phyloP scores from a whole-genome alignment of 2,888 invertebrate genomes.

The Heteromyza rotundicornis region DNA sequence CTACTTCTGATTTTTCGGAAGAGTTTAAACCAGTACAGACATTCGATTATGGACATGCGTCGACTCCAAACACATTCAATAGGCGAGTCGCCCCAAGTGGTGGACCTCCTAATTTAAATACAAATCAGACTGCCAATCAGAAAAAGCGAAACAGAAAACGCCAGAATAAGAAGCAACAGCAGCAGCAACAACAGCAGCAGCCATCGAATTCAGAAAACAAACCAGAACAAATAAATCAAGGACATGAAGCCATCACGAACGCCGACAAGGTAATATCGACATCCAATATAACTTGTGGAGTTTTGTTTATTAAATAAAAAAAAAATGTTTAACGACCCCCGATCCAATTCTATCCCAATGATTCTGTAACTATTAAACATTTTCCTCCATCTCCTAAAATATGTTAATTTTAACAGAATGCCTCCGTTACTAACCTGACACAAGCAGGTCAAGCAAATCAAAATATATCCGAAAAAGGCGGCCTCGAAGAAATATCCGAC shows the following conservation, averaged over 20 bases:
- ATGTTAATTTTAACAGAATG: too few species aligned
- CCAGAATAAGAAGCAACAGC: conserved; percentile 21
- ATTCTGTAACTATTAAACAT: too few species aligned
- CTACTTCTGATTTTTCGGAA: conserved; percentile 42
- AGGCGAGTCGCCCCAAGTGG: too few species aligned
- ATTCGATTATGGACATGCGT: conserved; percentile 74
- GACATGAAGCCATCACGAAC: too few species aligned
- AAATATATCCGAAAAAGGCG: conserved; percentile 27
- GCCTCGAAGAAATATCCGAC: conserved; percentile 58
- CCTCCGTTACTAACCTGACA: too few species aligned
- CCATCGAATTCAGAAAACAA: neutral
- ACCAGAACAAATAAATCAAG: neutral
- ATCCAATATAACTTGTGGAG: too few species aligned
- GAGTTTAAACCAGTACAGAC: conserved; percentile 71
- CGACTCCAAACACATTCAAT: conserved; percentile 33
- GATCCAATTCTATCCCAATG: too few species aligned
- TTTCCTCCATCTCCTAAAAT: too few species aligned
- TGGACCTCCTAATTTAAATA: neutral
- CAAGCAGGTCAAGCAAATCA: neutral
- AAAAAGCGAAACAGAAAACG: conserved; percentile 15
- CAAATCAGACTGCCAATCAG: conserved; percentile 18
- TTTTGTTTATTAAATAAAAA: too few species aligned
- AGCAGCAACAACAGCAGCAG: neutral
- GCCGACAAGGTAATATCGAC: too few species aligned
- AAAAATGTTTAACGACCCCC: too few species aligned